Evolutionary conservation across 1,140 invertebrate genomes (phyloP).

Genomic region (Ostrea denselamellosa): DNA sequence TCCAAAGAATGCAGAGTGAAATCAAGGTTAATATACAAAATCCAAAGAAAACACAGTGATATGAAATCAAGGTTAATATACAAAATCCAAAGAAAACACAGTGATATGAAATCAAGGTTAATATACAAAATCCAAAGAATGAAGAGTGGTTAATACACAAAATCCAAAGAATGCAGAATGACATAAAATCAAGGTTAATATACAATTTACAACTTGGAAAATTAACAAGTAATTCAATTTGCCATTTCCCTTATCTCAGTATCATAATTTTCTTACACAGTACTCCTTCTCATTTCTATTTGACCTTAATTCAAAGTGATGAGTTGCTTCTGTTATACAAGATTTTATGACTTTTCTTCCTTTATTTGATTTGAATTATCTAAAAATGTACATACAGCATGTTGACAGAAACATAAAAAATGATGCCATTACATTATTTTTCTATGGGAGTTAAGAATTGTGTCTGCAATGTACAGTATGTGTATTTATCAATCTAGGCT

Average conservation of each 20-base stretch:
- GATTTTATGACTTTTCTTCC: background rate
- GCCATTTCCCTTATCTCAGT: background rate
- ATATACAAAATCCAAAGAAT: no score
- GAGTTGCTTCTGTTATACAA: background rate
- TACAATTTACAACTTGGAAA: background rate
- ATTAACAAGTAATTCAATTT: background rate
- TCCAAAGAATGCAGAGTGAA: no score
- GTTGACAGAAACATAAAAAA: slow-evolving; percentile 31
- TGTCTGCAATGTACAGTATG: slow-evolving; percentile 26
- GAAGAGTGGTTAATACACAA: no score
- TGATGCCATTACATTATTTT: slow-evolving; percentile 20
- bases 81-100: no score
- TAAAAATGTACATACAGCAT: background rate
- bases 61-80: no score
- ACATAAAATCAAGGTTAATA: slow-evolving; percentile 1
- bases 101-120: no score
- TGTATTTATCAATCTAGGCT: slow-evolving; percentile 20
- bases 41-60: no score
- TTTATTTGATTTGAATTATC: slow-evolving; percentile 27
- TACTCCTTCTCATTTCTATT: background rate
- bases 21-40: no score
- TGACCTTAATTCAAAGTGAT: background rate
- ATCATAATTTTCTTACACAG: background rate
- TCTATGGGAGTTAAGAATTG: slow-evolving; percentile 1
- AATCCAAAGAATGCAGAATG: no score